phyloP scores from a whole-genome alignment of 2,113 vertebrate species.

The Pardalotus punctatus region DNA sequence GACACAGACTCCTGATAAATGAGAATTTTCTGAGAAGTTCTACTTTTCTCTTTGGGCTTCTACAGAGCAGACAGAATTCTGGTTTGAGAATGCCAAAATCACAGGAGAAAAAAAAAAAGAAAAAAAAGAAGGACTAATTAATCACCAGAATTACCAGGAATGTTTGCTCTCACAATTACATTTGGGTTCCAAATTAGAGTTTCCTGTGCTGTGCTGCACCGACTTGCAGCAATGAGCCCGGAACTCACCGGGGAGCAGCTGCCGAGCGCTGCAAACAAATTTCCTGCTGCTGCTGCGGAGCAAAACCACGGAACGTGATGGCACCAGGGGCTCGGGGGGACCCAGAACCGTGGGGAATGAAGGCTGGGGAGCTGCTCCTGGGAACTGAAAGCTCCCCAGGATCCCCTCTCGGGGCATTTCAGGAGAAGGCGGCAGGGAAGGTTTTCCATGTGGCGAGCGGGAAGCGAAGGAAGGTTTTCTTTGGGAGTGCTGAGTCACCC shows the following conservation, averaged over 20 bases:
- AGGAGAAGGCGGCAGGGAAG: constrained; percentile 23
- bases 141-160: background rate
- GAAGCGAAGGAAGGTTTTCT: too few species aligned
- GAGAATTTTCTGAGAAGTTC: background rate
- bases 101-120: background rate
- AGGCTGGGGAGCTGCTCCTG: background rate
- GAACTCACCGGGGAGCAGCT: background rate
- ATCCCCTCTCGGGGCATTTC: background rate
- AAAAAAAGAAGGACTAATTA: background rate
- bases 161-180: background rate
- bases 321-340: background rate
- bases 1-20: background rate
- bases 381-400: background rate
- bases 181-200: background rate
- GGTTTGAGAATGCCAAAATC: background rate
- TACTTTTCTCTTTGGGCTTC: background rate
- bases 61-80: background rate
- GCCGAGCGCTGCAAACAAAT: background rate
- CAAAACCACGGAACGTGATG: fast-evolving
- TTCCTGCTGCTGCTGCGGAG: background rate
- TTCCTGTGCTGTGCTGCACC: background rate
- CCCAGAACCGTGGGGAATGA: background rate
- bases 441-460: background rate
- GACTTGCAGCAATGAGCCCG: background rate
- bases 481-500: too few species aligned